Evolutionary conservation across 2,888 invertebrate species (phyloP), one percentile per base, ranked within the genome.

Genomic region (Sinotaia quadrata): DNA sequence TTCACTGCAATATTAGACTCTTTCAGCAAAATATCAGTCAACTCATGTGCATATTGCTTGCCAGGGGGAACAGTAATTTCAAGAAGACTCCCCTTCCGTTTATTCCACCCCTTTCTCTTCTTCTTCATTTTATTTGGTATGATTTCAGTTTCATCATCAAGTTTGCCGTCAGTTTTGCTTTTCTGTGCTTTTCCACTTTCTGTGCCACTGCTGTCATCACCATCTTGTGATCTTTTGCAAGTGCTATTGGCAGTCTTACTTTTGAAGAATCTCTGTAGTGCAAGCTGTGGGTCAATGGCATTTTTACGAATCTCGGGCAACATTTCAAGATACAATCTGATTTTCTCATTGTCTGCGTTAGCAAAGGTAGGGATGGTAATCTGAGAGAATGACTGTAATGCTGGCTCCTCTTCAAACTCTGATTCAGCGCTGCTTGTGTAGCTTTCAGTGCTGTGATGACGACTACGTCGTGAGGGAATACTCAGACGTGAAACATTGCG

Each of bases 351-450:
- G 31, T 65, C 56, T 10, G 41, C 75, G 8, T 77, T 73, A 7
- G 95, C 92, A 83, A 92, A 96, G 0, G 95, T 96, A 0, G 95
- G 96, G 69, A 96, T 89, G 82, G 93, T 94, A 15, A 95, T 93
- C 78, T 95, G 90, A 18, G 95, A 95, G 68, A 79, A 79, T 44
- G 81, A 79, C 34, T 77, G 72, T 18, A 72, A 74, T 49, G 78
- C 78, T 27, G 65, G 58, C 47, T 57, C 57, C 47, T 71, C 69
- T 18, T 73, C 72, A 31, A 75, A 74, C 18, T 54, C 54, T 15
- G 54, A 37, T n/a, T 41, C 44, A 44, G 56, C 44, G 34, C 54
- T 31, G 65, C 44, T 56, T 27, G 44, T 65, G 24, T 65, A 54
- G 18, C 56, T 56, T 29, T 65, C 56, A 33, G 65, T 65, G 41